Evolutionary conservation across 1,140 invertebrate species (phyloP).

Genomic region (Drosophila seguyi): DNA sequence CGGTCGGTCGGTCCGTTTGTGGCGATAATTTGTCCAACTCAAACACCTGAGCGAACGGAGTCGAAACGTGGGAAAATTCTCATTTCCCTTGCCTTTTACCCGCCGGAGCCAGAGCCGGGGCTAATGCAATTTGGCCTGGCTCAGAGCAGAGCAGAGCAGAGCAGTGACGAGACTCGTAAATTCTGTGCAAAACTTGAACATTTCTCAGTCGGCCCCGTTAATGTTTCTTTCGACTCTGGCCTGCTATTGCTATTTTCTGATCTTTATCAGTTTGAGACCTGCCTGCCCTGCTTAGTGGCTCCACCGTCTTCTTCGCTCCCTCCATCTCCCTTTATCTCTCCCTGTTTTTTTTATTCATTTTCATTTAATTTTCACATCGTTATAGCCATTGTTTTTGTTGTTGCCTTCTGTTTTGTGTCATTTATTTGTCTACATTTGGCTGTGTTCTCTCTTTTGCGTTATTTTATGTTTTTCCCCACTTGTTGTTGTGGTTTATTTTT

Average conservation of each 20-base stretch:
- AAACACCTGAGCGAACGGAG: constrained; percentile 32
- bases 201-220: constrained; percentile 46
- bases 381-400: constrained; percentile 65
- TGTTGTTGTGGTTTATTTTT: constrained; percentile 17
- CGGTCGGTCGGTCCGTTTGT: constrained; percentile 19
- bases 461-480: constrained; percentile 33
- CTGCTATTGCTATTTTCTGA: constrained; percentile 48
- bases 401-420: constrained; percentile 56
- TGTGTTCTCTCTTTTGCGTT: constrained; percentile 45
- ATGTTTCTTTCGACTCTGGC: constrained; percentile 25
- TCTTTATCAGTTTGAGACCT: constrained; percentile 68
- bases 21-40: constrained; percentile 42
- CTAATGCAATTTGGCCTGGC: constrained; percentile 22
- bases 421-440: constrained; percentile 78
- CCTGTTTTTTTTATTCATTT: constrained; percentile 60
- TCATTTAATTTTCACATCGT: constrained; percentile 83
- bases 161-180: constrained; percentile 61
- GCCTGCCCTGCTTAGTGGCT: constrained; percentile 59
- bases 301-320: constrained; percentile 4
- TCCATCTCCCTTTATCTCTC: neutral
- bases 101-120: no score
- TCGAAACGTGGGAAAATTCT: constrained; percentile 78
- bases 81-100: constrained; percentile 32
- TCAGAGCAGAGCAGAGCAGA: neutral
- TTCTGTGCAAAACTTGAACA: constrained; percentile 77